phyloP scores from a whole-genome alignment of 2,797 vertebrate genomes.

The Arrhamphus sclerolepis region DNA sequence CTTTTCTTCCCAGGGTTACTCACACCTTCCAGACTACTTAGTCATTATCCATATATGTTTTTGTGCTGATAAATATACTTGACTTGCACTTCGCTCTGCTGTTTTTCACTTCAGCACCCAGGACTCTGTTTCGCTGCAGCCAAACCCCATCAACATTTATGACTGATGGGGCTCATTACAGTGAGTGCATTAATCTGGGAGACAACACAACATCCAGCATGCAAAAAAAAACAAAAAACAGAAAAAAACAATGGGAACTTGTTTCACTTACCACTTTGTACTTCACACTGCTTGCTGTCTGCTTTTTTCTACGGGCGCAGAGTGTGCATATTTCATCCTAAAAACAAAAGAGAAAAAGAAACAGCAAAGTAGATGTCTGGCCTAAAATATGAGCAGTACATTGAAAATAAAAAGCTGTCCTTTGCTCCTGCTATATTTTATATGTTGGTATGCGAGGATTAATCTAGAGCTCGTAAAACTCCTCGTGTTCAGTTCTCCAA shows the following conservation, averaged over 20 bases:
- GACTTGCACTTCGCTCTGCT: slow-evolving; percentile 8
- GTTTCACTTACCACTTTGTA: slow-evolving; percentile 79
- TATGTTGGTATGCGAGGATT: neutral
- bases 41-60: slow-evolving; percentile 1
- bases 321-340: slow-evolving; percentile 82
- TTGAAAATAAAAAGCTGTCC: neutral
- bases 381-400: slow-evolving; percentile 20
- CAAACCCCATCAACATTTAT: slow-evolving; percentile 34
- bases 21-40: slow-evolving; percentile 8
- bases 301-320: slow-evolving; percentile 70
- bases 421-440: slow-evolving; percentile 1
- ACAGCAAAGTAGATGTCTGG: slow-evolving; percentile 8
- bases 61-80: slow-evolving; percentile 2
- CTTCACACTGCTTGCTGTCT: slow-evolving; percentile 69
- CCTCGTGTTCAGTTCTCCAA: slow-evolving; percentile 24
- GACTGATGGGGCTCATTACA: slow-evolving; percentile 42
- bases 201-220: slow-evolving; percentile 57
- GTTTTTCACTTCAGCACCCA: slow-evolving; percentile 33
- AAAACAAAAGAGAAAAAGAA: slow-evolving; percentile 22
- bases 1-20: slow-evolving; percentile 1
- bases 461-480: slow-evolving; percentile 13
- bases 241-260: slow-evolving; percentile 54
- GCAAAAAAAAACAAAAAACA: too few species aligned
- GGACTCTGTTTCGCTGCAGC: slow-evolving; percentile 21
- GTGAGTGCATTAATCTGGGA: slow-evolving; percentile 28